phyloP scores from a whole-genome alignment of 1,140 invertebrate genomes.

The Brachionus asplanchnoidis region DNA sequence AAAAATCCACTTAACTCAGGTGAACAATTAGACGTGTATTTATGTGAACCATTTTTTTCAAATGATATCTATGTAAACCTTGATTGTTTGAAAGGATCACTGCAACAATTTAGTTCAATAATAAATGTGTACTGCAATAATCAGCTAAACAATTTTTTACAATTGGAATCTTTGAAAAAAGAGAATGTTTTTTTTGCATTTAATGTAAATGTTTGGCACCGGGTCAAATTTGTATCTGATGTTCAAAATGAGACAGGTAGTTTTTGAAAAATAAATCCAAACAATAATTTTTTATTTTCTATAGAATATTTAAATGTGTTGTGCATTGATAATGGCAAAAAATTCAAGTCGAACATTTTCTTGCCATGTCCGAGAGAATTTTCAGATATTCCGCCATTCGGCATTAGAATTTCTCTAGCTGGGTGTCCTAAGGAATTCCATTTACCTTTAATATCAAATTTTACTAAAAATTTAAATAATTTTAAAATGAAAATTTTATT shows the following conservation, averaged over 20 bases:
- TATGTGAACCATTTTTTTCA: not conserved
- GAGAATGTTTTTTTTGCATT: not conserved
- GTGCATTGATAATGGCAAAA: not conserved
- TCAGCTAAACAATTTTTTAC: not conserved
- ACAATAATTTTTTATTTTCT: not conserved
- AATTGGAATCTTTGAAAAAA: not conserved
- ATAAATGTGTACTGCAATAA: slow-evolving; percentile 19
- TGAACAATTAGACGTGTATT: not conserved
- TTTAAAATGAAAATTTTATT: slow-evolving; percentile 30
- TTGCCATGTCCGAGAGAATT: slow-evolving; percentile 11
- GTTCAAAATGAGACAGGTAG: not conserved
- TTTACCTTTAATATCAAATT: not conserved
- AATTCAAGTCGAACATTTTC: not conserved
- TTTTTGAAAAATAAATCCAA: not conserved
- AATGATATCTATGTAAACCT: slow-evolving; percentile 10
- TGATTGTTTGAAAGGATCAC: not conserved
- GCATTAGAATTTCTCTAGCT: not conserved
- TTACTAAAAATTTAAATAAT: not conserved
- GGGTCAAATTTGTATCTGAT: not conserved
- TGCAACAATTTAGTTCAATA: slow-evolving; percentile 25
- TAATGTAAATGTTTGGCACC: not conserved
- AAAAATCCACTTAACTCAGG: not conserved
- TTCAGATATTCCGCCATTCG: not conserved
- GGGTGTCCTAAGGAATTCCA: not conserved
- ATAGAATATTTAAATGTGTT: not conserved